Conservation (phyloP, 2,797 vertebrate genomes). For the Heterohyrax brucei region DNA sequence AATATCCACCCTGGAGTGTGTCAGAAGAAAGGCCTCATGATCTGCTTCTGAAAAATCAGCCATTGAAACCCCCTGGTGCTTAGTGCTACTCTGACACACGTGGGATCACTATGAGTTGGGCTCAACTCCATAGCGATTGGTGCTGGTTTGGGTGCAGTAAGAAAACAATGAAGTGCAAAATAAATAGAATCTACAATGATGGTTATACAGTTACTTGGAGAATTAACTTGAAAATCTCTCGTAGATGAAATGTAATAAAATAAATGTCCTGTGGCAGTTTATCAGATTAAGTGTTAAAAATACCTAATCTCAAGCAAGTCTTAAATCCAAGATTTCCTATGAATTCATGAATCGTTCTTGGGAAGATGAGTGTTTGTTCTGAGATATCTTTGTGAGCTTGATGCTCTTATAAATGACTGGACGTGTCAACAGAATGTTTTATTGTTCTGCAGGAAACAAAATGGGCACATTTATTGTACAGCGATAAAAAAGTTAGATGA, state of each 20-base stretch:
- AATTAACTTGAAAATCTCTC: conserved; percentile 11
- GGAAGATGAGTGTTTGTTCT: conserved; percentile 57
- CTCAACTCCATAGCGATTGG: no score
- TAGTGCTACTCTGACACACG: no score
- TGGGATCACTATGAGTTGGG: no score
- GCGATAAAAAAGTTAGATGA: conserved; percentile 41
- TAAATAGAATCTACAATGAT: not conserved
- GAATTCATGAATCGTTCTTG: conserved; percentile 28
- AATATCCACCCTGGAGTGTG: no score
- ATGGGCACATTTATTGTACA: conserved; percentile 52
- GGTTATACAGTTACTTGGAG: not conserved
- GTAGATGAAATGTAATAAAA: conserved; percentile 13
- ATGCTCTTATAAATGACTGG: conserved; percentile 65
- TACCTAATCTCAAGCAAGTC: conserved; percentile 36
- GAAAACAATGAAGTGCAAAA: conserved; percentile 15
- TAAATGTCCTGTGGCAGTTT: not conserved
- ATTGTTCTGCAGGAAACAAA: not conserved
- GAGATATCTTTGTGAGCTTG: conserved; percentile 33
- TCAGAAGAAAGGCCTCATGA: no score
- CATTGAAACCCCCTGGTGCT: no score
- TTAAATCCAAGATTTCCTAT: not conserved
- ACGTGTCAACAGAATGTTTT: conserved; percentile 62
- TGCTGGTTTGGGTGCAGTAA: no score
- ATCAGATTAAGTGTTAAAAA: not conserved
- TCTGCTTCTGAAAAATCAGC: no score